These are phyloP conservation scores for Saccopteryx bilineata DNA, from an alignment of 2,113 vertebrate genomes.

Conservation along the genomic window DNA sequence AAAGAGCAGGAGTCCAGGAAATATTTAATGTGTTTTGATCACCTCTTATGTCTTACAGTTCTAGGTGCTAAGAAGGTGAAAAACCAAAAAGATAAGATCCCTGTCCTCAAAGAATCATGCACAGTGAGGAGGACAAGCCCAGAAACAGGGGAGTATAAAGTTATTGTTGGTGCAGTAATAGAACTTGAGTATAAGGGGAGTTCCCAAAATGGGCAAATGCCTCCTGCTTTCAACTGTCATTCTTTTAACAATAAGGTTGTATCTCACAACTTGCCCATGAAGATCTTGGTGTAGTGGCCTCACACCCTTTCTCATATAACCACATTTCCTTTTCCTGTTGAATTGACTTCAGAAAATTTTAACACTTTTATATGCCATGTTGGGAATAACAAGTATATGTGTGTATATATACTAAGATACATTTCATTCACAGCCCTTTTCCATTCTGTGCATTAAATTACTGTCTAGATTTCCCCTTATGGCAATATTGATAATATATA, in stretches of 20 bases:
- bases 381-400: neutral
- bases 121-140: neutral
- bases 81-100: neutral
- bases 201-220: neutral
- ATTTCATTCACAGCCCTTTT: neutral
- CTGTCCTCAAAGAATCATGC: conserved; percentile 8
- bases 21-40: neutral
- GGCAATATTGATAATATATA: neutral
- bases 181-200: neutral
- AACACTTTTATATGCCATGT: neutral
- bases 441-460: neutral
- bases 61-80: neutral
- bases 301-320: neutral
- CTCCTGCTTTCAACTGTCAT: neutral
- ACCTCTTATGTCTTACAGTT: neutral
- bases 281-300: neutral
- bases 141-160: neutral
- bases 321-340: neutral
- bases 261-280: neutral
- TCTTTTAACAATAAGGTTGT: conserved; percentile 46
- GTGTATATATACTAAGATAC: neutral
- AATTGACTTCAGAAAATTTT: conserved; percentile 24
- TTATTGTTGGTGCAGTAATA: neutral
- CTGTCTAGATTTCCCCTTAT: neutral
- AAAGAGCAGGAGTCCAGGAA: too few species aligned